Evolutionary conservation across 2,113 vertebrate genomes (phyloP), one percentile per base, ranked within the genome.

Genomic region (Atlantisia rogersi): DNA sequence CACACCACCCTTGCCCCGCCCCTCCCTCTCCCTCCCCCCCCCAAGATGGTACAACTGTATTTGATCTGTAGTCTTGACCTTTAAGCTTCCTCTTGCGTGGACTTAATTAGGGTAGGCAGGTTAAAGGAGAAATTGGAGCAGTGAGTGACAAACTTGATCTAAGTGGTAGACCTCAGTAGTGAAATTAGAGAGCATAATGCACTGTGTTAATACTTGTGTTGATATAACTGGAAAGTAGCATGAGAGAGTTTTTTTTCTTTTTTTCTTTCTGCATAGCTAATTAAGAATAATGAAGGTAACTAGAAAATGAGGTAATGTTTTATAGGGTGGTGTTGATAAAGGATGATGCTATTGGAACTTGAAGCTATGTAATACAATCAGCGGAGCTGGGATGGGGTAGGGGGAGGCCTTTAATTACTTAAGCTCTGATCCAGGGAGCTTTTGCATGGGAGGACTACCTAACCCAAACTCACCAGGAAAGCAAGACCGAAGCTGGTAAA

Each of bases 151-250:
- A 97, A 90, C 69, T 95, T 97, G 91, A 97, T 96, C 62, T 97
- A 92, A 97, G 83, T 93, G 82, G 80, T 97, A 97, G 93, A 91
- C 65, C 63, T 97, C 96, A 95, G 26, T 95, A 96, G 67, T 94
- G 81, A 88, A 77, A 97, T 96, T 95, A 97, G 96, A 94, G 96
- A 97, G 83, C 87, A 58, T 96, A 96, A 97, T 95, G 94, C 96
- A 97, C 95, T 98, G 76, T 97, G 95, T 95, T 97, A 95, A 97
- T 96, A 92, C 77, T 96, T 97, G 95, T 93, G 96, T 96, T 98
- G 90, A 86, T 97, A 80, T 86, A 97, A 98, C 98, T 98, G 97
- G 97, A 98, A 98, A 97, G 65, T 94, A 98, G 97, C 96, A 88
- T 90, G 94, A 94, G 79, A 96, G 91, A 76, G 86, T 95, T 96